Evolutionary conservation across 2,888 invertebrate species (phyloP), one percentile per base, ranked within the genome.

Genomic region (Luperina testacea): DNA sequence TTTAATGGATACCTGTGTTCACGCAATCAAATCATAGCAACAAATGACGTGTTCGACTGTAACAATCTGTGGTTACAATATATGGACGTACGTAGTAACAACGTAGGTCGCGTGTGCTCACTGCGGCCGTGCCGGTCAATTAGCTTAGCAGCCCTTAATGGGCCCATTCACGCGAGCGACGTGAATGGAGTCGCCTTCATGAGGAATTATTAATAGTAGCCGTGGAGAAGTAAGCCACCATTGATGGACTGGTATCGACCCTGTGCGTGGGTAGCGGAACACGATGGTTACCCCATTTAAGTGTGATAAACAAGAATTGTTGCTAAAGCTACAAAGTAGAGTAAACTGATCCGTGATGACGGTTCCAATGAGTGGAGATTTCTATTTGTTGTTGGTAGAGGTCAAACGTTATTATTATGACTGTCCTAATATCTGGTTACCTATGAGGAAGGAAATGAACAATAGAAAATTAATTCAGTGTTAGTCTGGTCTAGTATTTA

Each of bases 121-220:
- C 92, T 93, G 93, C 93, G 90, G 85, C 89, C 83, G 91, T 90
- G 91, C 90, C 92, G 90, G 90, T 92, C 94, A 95, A 95, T 96
- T 95, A 95, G 92, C 91, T 94, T 93, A 93, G 92, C 92, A 94
- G 92, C 95, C 95, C 94, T 94, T 95, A 95, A 95, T 95, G 92
- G 93, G 84, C 84, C 90, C 93, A 94, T 95, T 95, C 95, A 96
- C 93, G 95, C 95, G 91, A 95, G 88, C 85, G 79, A 85, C 85
- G 82, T 94, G 94, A 96, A 95, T 95, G 95, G 92, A 94, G 85
- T 88, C 82, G 79, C 85, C 83, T 88, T 90, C 89, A 90, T 89
- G 88, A 86, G 83, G 87, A 90, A 91, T 92, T 92, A 92, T 90
- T 91, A 91, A 93, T 89, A 86, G 80, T 77, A 57, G 77, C 85